Percentiles rank a stretch among this genome's conserved stretches.
These are phyloP conservation scores for Romanogobio albipinnatus DNA, from an alignment of 2,113 vertebrate species.

Conservation along the genomic window DNA sequence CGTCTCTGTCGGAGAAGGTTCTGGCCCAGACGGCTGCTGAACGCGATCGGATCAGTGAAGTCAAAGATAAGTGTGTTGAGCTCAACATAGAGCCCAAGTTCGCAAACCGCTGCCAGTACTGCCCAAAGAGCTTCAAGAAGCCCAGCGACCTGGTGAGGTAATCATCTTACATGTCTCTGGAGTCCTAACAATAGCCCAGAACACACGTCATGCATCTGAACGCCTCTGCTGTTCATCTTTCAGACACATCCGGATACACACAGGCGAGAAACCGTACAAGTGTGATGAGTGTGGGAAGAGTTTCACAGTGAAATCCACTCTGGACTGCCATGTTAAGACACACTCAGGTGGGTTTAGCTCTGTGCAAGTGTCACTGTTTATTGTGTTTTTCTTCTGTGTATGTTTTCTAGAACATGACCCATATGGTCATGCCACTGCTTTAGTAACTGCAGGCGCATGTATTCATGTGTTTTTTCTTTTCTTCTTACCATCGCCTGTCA, in stretches of 20 bases:
- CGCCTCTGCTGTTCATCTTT: neutral
- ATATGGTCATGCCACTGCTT: too few relatives aligned
- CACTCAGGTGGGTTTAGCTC: constrained; percentile 82
- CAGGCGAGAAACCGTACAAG: constrained; percentile 88
- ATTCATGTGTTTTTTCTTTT: too few relatives aligned
- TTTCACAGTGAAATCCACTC: constrained; percentile 94
- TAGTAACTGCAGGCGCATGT: too few relatives aligned
- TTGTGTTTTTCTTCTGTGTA: too few relatives aligned
- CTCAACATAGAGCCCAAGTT: constrained; percentile 93
- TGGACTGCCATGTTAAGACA: constrained; percentile 91
- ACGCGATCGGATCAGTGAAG: constrained; percentile 94
- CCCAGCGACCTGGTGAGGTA: constrained; percentile 97
- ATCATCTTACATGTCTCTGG: neutral
- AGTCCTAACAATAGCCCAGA: too few relatives aligned
- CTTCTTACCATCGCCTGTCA: too few relatives aligned
- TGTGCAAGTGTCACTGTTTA: too few relatives aligned
- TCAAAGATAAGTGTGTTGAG: constrained; percentile 91
- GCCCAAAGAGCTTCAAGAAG: constrained; percentile 98
- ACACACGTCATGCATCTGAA: neutral
- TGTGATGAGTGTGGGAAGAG: constrained; percentile 92
- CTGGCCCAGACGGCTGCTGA: constrained; percentile 95
- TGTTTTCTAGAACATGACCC: too few relatives aligned
- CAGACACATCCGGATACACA: constrained; percentile 92
- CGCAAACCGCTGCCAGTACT: constrained; percentile 91
- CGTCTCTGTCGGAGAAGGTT: constrained; percentile 93